phyloP scores from a whole-genome alignment of 2,797 vertebrate genomes.

The Bradypodion ventrale region DNA sequence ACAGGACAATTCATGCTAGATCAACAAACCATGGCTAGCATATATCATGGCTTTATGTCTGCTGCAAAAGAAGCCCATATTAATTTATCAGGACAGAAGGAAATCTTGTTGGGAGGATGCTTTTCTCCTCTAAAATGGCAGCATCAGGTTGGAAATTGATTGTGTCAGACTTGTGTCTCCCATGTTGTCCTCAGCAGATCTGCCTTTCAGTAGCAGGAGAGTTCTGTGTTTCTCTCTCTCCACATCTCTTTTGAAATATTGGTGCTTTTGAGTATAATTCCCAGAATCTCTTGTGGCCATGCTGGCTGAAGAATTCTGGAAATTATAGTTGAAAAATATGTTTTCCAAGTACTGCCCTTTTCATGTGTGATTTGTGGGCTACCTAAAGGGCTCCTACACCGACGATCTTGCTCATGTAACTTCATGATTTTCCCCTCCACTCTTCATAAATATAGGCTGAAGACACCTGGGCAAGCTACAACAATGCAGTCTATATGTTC shows the following conservation, averaged over 20 bases:
- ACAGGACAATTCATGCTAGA: not conserved
- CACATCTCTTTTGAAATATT: slow-evolving; percentile 44
- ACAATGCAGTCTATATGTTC: slow-evolving; percentile 67
- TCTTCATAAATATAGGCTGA: slow-evolving; percentile 54
- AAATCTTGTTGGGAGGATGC: not conserved
- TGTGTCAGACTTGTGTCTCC: slow-evolving; percentile 7
- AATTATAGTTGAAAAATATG: not conserved
- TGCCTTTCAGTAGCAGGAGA: slow-evolving; percentile 54
- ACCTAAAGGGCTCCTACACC: slow-evolving; percentile 49
- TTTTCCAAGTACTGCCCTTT: not conserved
- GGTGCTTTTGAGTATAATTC: not conserved
- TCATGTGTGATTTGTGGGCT: slow-evolving; percentile 56
- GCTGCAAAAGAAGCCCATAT: not conserved
- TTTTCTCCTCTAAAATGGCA: not conserved
- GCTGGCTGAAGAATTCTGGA: not conserved
- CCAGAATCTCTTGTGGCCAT: not conserved
- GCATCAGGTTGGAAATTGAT: not conserved
- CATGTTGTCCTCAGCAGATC: slow-evolving; percentile 36
- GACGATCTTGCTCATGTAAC: slow-evolving; percentile 72
- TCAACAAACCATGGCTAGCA: not conserved
- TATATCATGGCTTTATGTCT: not conserved
- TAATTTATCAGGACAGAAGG: too few species aligned
- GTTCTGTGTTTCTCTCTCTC: slow-evolving; percentile 67
- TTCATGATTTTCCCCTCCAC: slow-evolving; percentile 62
- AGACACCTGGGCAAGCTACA: slow-evolving; percentile 67